Evolutionary conservation across 2,888 invertebrate species (phyloP).

Genomic region (Seira sanloemensis): DNA sequence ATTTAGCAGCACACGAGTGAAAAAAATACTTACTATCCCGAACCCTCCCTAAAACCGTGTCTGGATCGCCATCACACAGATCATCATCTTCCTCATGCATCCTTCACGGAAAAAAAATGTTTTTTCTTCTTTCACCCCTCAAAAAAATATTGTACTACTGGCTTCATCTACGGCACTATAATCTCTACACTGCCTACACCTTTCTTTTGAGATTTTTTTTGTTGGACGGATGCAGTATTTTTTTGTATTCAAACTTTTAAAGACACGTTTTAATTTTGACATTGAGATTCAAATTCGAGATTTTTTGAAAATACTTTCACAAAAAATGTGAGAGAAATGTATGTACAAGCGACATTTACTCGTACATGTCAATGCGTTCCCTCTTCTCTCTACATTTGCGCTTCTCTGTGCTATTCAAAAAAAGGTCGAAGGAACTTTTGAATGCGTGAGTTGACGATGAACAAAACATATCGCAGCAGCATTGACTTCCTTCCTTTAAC

Average conservation of each 20-base stretch:
- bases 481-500: constrained; percentile 11
- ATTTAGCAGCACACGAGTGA: not conserved
- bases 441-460: too few relatives aligned
- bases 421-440: too few relatives aligned
- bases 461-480: not conserved
- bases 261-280: too few relatives aligned
- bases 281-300: not conserved
- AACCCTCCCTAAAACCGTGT: constrained; percentile 57
- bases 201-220: not conserved
- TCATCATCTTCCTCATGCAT: constrained; percentile 44
- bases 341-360: not conserved
- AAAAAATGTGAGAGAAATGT: not conserved
- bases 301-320: not conserved
- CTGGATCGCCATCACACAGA: constrained; percentile 32
- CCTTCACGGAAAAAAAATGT: too few relatives aligned
- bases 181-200: not conserved
- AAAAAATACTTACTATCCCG: constrained; percentile 55
- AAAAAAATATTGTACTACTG: not conserved
- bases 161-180: not conserved
- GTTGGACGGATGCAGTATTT: not conserved
- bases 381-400: not conserved
- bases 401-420: not conserved
- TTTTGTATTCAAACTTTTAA: too few relatives aligned
- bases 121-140: not conserved
- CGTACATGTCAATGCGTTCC: not conserved